Base-by-base conservation (phyloP, 2,797 vertebrate genomes). In the Hemibagrus guttatus region DNA sequence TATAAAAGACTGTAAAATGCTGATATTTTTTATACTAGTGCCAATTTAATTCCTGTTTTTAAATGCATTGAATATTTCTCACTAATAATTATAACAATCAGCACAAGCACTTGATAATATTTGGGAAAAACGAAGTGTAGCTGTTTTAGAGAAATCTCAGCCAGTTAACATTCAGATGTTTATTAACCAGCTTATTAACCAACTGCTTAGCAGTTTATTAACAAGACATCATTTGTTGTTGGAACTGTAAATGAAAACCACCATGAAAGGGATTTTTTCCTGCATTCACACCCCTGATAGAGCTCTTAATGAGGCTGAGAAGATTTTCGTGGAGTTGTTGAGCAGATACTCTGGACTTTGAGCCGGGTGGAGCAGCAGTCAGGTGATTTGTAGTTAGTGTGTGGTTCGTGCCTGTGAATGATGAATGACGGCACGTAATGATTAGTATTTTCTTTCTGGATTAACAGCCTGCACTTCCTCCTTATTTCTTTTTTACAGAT, bases 261-360 rank as follows among this genome's bases (percentile, higher is more conserved):
- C 6, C 16, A n/a, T n/a, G n/a, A n/a, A n/a, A n/a, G n/a, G n/a
- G n/a, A n/a, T n/a, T n/a, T 19, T 28, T n/a, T 76, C 46, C n/a
- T 28, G 49, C n/a, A 3, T 56, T 54, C 16, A 76, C 76, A 59
- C n/a, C 3, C 49, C 26, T 28, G 26, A 76, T 8, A 28, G n/a
- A 28, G 49, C 31, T 58, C 28, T 39, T 23, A 59, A 13, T 59
- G 6, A 13, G n/a, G 17, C 21, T 39, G 63, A 58, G n/a, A 58
- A 12, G 4, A 28, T 35, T 12, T 46, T 16, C 8, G 19, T 6
- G 46, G 49, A 82, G 56, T 63, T 46, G 13, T 56, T 14, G 68
- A 39, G 6, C 21, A 19, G 7, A 39, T 6, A 21, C 71, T 72
- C 4, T 88, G 83, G 84, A 90, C 90, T 91, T 91, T 90, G 84